phyloP scores from a whole-genome alignment of 2,113 vertebrate genomes.

The Acrocephalus kingi region DNA sequence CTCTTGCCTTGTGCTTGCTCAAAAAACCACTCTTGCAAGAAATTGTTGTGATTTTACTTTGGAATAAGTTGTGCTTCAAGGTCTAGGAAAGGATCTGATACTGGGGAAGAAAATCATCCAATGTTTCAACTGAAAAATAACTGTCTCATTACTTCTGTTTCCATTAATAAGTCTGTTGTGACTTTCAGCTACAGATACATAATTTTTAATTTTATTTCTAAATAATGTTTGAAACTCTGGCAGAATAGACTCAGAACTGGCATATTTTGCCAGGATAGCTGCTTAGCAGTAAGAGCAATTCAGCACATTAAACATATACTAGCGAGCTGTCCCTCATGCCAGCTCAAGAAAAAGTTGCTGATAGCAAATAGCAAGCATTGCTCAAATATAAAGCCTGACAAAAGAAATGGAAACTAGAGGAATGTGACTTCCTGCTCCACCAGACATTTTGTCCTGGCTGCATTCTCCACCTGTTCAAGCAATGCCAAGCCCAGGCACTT shows the following conservation, averaged over 20 bases:
- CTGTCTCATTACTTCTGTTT: not conserved
- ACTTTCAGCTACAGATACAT: not conserved
- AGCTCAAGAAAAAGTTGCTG: not conserved
- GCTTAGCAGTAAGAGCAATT: not conserved
- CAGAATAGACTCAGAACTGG: not conserved
- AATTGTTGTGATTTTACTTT: not conserved
- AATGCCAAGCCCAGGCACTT: not conserved
- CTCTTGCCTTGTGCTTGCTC: not conserved
- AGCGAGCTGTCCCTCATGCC: fast-evolving
- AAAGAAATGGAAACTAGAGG: not conserved
- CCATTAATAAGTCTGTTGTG: not conserved
- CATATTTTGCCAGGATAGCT: not conserved
- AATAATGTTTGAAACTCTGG: not conserved
- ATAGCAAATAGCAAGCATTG: not conserved
- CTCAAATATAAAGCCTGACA: not conserved
- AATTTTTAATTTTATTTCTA: not conserved
- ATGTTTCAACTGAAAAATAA: not conserved
- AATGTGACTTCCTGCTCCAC: not conserved
- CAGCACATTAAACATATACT: not conserved
- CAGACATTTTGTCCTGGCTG: not conserved
- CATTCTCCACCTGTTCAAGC: not conserved
- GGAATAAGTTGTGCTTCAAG: not conserved
- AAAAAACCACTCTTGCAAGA: not conserved
- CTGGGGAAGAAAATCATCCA: not conserved
- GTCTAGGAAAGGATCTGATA: not conserved